Conservation (phyloP, 2,113 vertebrate species). For the Neolamprologus sp. region DNA sequence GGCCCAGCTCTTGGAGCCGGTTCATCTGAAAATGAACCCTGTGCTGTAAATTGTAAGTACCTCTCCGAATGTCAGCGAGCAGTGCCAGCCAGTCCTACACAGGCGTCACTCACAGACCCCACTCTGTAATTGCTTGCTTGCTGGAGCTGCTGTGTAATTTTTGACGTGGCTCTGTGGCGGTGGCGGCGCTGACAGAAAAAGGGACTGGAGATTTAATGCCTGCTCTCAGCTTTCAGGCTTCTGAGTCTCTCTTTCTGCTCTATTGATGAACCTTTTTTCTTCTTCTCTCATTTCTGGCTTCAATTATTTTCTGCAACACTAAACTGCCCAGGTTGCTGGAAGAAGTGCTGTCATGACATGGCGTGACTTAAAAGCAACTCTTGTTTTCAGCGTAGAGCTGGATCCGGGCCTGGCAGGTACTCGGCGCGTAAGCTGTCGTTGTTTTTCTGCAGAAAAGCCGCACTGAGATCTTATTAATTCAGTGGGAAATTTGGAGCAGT, state of each 20-base stretch:
- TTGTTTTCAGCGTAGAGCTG: background rate
- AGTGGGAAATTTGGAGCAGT: conserved; percentile 15
- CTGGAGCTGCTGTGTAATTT: conserved; percentile 59
- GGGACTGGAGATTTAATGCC: conserved; percentile 50
- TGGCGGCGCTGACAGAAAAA: conserved; percentile 43
- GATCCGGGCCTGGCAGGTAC: conserved; percentile 7
- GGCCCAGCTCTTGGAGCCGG: conserved; percentile 7
- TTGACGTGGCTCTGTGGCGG: conserved; percentile 30
- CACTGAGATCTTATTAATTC: conserved; percentile 17
- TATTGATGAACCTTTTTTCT: background rate
- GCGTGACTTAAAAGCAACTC: background rate
- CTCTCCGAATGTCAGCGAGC: conserved; percentile 24
- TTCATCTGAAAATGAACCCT: conserved; percentile 27
- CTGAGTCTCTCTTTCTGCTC: background rate
- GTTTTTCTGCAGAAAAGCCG: background rate
- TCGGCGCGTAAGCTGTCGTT: background rate
- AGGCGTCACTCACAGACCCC: conserved; percentile 46
- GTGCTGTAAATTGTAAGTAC: conserved; percentile 41
- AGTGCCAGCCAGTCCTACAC: conserved; percentile 32
- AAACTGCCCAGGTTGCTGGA: background rate
- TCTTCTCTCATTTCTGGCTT: background rate
- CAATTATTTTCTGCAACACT: background rate
- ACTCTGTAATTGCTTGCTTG: conserved; percentile 63
- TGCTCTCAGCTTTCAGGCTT: conserved; percentile 11
- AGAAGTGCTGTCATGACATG: background rate